Percentiles rank a stretch among this genome's conserved stretches.
These are phyloP conservation scores for Lycodopsis pacificus DNA, from an alignment of 2,797 vertebrate species.

Conservation along the genomic window DNA sequence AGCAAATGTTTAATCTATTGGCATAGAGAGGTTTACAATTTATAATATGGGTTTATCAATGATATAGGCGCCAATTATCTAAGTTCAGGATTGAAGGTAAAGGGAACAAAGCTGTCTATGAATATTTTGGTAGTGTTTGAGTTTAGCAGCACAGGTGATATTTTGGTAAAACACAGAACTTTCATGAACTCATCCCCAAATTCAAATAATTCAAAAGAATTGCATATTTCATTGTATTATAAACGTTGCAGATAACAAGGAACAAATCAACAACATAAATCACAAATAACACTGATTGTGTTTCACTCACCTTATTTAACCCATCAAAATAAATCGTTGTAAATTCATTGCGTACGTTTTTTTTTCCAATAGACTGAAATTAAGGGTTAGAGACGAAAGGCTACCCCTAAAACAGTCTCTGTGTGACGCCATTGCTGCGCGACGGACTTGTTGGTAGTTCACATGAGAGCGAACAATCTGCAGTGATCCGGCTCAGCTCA, in stretches of 20 bases:
- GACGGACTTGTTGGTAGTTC: slow-evolving; percentile 49
- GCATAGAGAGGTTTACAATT: background rate
- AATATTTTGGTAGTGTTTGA: background rate
- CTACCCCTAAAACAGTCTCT: background rate
- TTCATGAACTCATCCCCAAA: background rate
- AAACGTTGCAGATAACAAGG: background rate
- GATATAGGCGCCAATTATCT: background rate
- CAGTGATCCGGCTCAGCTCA: slow-evolving; percentile 16
- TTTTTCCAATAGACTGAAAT: background rate
- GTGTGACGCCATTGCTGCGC: slow-evolving; percentile 61
- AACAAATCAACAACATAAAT: background rate
- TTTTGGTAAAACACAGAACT: slow-evolving; percentile 1
- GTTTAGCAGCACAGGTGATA: background rate
- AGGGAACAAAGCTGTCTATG: background rate
- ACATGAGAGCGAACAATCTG: slow-evolving; percentile 37
- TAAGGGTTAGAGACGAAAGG: background rate
- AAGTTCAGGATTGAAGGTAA: background rate
- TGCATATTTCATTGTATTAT: background rate
- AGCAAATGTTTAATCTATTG: background rate
- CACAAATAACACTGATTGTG: no score
- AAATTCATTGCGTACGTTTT: background rate
- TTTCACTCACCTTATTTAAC: background rate
- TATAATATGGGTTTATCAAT: background rate
- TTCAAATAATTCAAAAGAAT: background rate
- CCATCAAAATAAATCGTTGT: background rate